A percentile compares a stretch with the other conserved stretches of the same genome.
These are phyloP conservation scores for Trachymyrmex septentrionalis DNA, from an alignment of 1,140 invertebrate species.

Conservation along the genomic window DNA sequence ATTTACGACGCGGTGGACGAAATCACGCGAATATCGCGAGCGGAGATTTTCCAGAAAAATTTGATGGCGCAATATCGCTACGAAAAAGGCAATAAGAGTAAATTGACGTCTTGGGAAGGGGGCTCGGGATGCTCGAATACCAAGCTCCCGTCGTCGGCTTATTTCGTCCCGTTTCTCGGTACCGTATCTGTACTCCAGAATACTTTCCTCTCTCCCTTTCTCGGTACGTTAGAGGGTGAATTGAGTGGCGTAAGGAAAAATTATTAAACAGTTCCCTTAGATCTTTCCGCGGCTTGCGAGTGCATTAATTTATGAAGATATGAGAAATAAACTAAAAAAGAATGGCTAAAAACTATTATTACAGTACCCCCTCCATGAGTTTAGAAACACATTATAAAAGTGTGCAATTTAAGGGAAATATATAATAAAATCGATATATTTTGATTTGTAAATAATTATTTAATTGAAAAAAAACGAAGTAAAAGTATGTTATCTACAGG, in stretches of 20 bases:
- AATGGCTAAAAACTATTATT: background rate
- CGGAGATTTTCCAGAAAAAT: conserved; percentile 37
- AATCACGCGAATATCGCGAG: conserved; percentile 31
- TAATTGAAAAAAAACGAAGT: too few relatives aligned
- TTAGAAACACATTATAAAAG: too few relatives aligned
- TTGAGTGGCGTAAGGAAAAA: conserved; percentile 47
- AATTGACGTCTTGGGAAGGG: conserved; percentile 50
- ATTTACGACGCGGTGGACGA: background rate
- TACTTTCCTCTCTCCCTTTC: background rate
- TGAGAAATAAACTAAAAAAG: background rate
- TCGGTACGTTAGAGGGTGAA: conserved; percentile 22
- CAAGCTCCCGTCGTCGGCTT: conserved; percentile 53
- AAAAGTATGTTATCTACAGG: too few relatives aligned
- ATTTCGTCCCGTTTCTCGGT: conserved; percentile 58
- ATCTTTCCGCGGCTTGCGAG: background rate
- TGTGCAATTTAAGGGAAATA: too few relatives aligned
- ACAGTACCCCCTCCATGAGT: background rate
- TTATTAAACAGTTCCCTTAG: conserved; percentile 57
- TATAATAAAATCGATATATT: too few relatives aligned
- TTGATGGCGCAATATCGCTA: conserved; percentile 41
- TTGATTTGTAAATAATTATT: too few relatives aligned
- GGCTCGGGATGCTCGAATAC: conserved; percentile 30
- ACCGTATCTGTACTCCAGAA: conserved; percentile 13
- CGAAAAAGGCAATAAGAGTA: conserved; percentile 46
- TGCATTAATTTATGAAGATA: background rate